Percentiles rank a stretch among this genome's conserved stretches.
Conservation (phyloP, 1,140 invertebrate genomes). For the Papilio helenus region DNA sequence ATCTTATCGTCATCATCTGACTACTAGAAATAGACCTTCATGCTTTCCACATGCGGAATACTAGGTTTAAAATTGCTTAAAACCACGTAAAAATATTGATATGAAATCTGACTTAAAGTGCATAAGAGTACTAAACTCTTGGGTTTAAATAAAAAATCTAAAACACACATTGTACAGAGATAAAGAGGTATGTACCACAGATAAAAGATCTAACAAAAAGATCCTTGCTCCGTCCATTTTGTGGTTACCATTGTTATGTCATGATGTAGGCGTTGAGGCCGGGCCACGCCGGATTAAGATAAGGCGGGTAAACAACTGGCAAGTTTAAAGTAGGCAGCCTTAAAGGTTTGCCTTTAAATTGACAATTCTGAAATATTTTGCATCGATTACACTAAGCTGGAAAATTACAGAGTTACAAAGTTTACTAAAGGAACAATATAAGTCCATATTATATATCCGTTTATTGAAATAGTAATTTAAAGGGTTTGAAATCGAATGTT, state of each 20-base stretch:
- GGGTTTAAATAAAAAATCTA: background rate
- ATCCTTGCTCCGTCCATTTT: constrained; percentile 31
- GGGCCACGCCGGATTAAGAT: constrained; percentile 60
- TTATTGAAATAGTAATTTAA: background rate
- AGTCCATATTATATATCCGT: background rate
- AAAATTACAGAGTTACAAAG: background rate
- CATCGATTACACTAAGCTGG: constrained; percentile 3
- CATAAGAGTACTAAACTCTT: background rate
- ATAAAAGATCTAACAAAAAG: constrained; percentile 40
- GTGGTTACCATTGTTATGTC: constrained; percentile 47
- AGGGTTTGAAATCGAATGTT: background rate
- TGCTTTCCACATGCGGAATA: no score
- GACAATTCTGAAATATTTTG: constrained; percentile 29
- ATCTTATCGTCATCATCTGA: no score
- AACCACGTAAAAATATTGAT: no score
- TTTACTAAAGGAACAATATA: background rate
- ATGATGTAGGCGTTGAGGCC: constrained; percentile 60
- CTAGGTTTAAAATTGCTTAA: no score
- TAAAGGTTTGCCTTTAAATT: constrained; percentile 27
- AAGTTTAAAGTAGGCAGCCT: constrained; percentile 41
- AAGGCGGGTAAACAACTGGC: constrained; percentile 52
- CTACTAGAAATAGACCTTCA: no score
- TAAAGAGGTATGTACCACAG: constrained; percentile 30
- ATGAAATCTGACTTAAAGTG: background rate
- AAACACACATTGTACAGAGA: constrained; percentile 14